A percentile compares a stretch with the other conserved stretches of the same genome.
These are phyloP conservation scores for Syndactyla subalaris DNA, from an alignment of 2,797 vertebrate genomes.

Conservation along the genomic window DNA sequence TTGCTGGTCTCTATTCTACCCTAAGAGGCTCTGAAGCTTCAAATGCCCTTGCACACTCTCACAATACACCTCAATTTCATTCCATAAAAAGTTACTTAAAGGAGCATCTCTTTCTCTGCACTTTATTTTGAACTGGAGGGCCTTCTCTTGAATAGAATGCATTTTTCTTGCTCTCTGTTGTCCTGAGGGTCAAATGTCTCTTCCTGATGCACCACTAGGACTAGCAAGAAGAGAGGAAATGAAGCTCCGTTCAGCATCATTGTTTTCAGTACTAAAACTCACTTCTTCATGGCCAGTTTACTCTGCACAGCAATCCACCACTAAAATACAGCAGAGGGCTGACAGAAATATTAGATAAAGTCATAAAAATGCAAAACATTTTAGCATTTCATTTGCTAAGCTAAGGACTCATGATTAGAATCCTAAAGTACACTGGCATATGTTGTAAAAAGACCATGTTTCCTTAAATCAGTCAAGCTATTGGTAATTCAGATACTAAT, in stretches of 20 bases:
- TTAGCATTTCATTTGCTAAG: not conserved
- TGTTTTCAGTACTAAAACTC: not conserved
- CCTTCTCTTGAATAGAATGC: not conserved
- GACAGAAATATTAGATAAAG: not conserved
- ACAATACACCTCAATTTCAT: not conserved
- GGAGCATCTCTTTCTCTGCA: not conserved
- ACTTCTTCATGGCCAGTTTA: not conserved
- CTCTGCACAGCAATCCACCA: not conserved
- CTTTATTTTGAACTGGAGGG: not conserved
- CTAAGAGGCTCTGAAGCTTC: not conserved
- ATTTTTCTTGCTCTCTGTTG: not conserved
- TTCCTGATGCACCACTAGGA: not conserved
- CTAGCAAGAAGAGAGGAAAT: not conserved
- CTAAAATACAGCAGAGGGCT: not conserved
- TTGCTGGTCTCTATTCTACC: not conserved
- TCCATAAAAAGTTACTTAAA: not conserved
- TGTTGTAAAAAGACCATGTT: not conserved
- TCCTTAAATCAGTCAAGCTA: not conserved
- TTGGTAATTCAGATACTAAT: not conserved
- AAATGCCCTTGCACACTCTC: not conserved
- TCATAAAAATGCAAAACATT: not conserved
- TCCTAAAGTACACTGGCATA: not conserved
- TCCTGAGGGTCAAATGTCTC: not conserved
- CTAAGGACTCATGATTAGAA: not conserved
- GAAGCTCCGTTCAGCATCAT: not conserved